These are phyloP conservation scores for Nibea albiflora DNA, from an alignment of 2,113 vertebrate genomes.

Conservation along the genomic window DNA sequence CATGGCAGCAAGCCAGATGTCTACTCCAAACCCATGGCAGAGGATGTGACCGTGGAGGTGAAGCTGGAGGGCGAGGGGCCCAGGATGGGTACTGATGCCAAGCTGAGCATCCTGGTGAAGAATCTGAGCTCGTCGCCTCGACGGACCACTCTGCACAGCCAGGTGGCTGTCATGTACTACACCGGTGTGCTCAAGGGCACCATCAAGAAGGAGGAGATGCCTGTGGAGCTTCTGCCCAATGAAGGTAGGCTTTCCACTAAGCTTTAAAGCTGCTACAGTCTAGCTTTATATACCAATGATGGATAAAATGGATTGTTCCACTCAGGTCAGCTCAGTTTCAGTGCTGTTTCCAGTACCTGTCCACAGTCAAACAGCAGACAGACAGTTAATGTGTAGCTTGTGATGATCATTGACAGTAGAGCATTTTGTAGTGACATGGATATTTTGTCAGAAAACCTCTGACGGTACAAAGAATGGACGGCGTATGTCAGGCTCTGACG, in stretches of 20 bases:
- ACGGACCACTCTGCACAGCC: slow-evolving; percentile 85
- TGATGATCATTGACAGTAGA: background rate
- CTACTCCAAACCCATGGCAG: slow-evolving; percentile 77
- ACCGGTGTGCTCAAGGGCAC: slow-evolving; percentile 87
- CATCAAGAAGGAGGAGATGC: slow-evolving; percentile 85
- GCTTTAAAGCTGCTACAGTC: background rate
- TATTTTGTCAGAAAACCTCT: no score
- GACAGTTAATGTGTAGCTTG: background rate
- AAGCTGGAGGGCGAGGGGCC: slow-evolving; percentile 88
- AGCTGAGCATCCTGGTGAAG: slow-evolving; percentile 81
- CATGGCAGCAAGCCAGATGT: slow-evolving; percentile 87
- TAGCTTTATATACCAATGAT: no score
- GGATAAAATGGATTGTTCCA: background rate
- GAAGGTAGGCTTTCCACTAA: slow-evolving; percentile 77
- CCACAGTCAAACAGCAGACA: no score
- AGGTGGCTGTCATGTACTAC: slow-evolving; percentile 90
- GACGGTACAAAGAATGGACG: no score
- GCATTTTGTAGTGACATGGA: no score
- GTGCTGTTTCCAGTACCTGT: no score
- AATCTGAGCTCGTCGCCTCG: slow-evolving; percentile 84
- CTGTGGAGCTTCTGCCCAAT: slow-evolving; percentile 78
- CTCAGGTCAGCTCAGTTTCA: background rate
- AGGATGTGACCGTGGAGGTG: slow-evolving; percentile 85
- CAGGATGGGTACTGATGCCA: slow-evolving; percentile 85
- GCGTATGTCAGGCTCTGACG: no score